These are phyloP conservation scores for Glaucidium brasilianum DNA, from an alignment of 2,113 vertebrate genomes.

Conservation along the genomic window DNA sequence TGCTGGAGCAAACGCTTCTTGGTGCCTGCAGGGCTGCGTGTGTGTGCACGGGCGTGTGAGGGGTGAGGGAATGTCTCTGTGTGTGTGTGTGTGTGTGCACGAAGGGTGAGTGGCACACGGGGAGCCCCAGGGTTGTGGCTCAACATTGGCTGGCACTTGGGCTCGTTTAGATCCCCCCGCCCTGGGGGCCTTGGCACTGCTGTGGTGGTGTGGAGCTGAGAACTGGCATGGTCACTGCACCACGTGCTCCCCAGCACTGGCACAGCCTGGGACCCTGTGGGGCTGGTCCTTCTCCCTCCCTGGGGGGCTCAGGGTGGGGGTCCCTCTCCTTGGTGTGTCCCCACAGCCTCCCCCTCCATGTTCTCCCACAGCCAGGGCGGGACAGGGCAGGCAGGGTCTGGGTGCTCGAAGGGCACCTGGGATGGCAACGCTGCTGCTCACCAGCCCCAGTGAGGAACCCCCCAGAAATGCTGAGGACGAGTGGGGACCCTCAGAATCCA, in stretches of 20 bases:
- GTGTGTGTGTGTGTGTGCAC: too few species aligned
- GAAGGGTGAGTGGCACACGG: too few species aligned
- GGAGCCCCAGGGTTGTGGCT: too few species aligned
- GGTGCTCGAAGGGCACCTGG: neutral
- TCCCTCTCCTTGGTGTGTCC: neutral
- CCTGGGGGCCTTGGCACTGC: too few species aligned
- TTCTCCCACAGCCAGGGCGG: too few species aligned
- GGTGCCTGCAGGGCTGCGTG: too few species aligned
- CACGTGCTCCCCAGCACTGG: accelerated
- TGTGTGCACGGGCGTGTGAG: neutral
- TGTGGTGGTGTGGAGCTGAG: neutral
- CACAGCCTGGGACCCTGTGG: neutral
- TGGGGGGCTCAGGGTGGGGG: neutral
- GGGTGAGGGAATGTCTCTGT: neutral
- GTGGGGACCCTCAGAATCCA: neutral
- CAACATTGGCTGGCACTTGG: too few species aligned
- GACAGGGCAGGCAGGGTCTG: neutral
- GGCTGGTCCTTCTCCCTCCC: neutral
- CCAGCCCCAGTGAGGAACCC: neutral
- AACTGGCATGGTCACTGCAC: neutral
- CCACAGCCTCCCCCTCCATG: neutral
- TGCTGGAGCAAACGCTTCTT: neutral
- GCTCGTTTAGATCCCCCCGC: too few species aligned
- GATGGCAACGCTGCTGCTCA: neutral
- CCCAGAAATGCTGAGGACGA: accelerated